These are phyloP conservation scores for Nannoperca obscura DNA, from an alignment of 2,797 vertebrate species.

Conservation along the genomic window DNA sequence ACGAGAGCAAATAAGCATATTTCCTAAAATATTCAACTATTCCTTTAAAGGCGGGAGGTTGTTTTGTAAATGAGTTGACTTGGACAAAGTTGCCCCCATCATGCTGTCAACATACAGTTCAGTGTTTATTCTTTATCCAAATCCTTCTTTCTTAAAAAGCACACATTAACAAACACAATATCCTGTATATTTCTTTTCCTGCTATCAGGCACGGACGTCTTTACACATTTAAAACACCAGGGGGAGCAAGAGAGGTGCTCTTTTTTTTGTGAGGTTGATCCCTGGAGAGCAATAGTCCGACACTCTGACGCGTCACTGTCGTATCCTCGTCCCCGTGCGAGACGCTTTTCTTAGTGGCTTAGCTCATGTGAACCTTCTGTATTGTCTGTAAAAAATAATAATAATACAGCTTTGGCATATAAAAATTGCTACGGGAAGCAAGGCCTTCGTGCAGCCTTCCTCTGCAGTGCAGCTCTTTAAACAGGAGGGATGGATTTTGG, in stretches of 20 bases:
- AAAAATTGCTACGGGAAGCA: slow-evolving; percentile 35
- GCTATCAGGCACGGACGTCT: not conserved
- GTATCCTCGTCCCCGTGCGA: slow-evolving; percentile 50
- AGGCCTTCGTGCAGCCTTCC: slow-evolving; percentile 46
- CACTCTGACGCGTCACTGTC: slow-evolving; percentile 49
- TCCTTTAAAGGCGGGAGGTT: not conserved
- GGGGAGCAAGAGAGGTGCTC: slow-evolving; percentile 29
- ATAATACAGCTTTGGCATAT: slow-evolving; percentile 27
- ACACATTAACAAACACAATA: slow-evolving; percentile 1
- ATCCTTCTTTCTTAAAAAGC: slow-evolving; percentile 13
- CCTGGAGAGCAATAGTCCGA: slow-evolving; percentile 56
- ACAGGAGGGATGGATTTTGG: slow-evolving; percentile 25
- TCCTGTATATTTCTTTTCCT: slow-evolving; percentile 18
- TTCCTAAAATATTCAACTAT: slow-evolving; percentile 1
- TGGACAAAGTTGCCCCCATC: slow-evolving; percentile 9
- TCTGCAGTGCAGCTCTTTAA: slow-evolving; percentile 46
- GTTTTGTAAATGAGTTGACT: slow-evolving; percentile 25
- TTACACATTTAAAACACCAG: slow-evolving; percentile 24
- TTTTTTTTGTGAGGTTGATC: slow-evolving; percentile 22
- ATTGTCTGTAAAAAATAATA: slow-evolving; percentile 41
- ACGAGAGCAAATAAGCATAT: not conserved
- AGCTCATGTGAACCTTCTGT: slow-evolving; percentile 67
- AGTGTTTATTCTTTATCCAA: slow-evolving; percentile 3
- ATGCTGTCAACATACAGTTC: slow-evolving; percentile 4
- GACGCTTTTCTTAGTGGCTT: slow-evolving; percentile 75